A percentile compares a stretch with the other conserved stretches of the same genome.
Conservation (phyloP, 2,888 invertebrate species). For the Steinernema scapterisci region DNA sequence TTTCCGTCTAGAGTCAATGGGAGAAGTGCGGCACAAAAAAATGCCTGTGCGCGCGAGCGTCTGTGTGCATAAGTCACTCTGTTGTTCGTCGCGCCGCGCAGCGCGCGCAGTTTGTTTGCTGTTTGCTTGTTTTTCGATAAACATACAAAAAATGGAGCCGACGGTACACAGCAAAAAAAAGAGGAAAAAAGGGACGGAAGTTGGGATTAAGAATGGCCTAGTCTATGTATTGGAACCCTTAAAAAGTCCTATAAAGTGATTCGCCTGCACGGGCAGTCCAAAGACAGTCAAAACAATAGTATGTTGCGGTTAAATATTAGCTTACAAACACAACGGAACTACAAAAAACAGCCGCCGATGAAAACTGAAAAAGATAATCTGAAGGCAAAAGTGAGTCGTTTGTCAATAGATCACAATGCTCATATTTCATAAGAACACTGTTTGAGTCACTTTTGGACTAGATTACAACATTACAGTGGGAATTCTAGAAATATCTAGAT, state of each 20-base stretch:
- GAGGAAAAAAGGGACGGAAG: not conserved
- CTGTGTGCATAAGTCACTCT: slow-evolving; percentile 7
- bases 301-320: not conserved
- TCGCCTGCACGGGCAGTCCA: not conserved
- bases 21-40: not conserved
- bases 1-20: no score
- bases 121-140: slow-evolving; percentile 32
- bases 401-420: no score
- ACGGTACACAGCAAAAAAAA: not conserved
- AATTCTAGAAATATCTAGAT: no score
- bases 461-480: no score
- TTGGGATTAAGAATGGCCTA: not conserved
- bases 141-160: slow-evolving; percentile 11
- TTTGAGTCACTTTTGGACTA: no score
- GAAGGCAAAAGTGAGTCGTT: no score
- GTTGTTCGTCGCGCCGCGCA: not conserved
- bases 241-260: no score
- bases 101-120: not conserved
- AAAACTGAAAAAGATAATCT: no score
- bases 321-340: not conserved
- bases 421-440: no score
- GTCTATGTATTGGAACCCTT: no score
- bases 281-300: not conserved
- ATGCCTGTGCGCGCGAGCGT: not conserved
- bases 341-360: no score